Base-by-base conservation (phyloP, 2,888 invertebrate species). In the Amorpha juglandis region DNA sequence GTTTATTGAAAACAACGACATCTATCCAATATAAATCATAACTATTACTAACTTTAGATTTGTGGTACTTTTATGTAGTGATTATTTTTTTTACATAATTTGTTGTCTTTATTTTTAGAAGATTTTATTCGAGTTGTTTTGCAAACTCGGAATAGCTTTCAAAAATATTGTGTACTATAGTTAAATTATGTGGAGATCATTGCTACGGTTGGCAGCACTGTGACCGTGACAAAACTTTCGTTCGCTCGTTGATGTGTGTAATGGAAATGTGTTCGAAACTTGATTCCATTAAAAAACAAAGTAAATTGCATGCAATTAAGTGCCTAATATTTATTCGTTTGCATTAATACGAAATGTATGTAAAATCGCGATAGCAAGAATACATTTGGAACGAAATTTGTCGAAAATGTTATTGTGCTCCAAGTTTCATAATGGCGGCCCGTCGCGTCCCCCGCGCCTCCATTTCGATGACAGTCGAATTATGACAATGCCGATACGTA, bases 401-500 rank as follows among this genome's bases (percentile, higher is more conserved):
- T 80, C 80, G 73, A 84, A 90, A 86, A 92, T 93, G 93, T 93
- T 93, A 89, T 93, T 93, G 93, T 94, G 92, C 83, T 81, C 81
- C 82, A 89, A 90, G 91, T 92, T 94, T 92, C 91, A 90, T 94
- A 94, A 95, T 95, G 95, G 95, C 95, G 94, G 94, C 93, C 94
- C 94, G 94, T 94, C 94, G 94, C 94, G 94, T 95, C 94, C 95
- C 95, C 95, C 95, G 94, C 94, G 94, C 94, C 94, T 94, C 91
- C 91, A 94, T 93, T 94, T 94, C 94, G 92, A 88, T 95, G 94
- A 95, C 94, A 95, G 94, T 94, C 94, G 90, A 93, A 91, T 89
- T 91, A 91, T 92, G 92, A 92, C 92, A 92, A 93, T 91, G 90
- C 90, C 88, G 88, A 88, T 89, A 85, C 80, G 80, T 82, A 85